A percentile compares a stretch with the other conserved stretches of the same genome.
phyloP scores from a whole-genome alignment of 2,888 invertebrate genomes.

The Neoascia interrupta region DNA sequence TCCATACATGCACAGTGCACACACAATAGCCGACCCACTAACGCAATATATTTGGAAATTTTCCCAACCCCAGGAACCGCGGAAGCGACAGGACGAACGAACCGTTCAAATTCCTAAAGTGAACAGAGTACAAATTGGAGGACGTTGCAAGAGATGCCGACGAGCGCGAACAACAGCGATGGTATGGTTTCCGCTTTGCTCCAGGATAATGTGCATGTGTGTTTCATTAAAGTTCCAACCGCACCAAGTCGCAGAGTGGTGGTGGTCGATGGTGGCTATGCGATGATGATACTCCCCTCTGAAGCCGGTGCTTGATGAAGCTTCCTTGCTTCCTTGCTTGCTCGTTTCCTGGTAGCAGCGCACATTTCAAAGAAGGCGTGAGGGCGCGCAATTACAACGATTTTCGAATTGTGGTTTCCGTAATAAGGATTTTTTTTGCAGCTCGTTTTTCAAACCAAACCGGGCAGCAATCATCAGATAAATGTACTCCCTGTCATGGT shows the following conservation, averaged over 20 bases:
- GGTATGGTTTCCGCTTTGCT: conserved; percentile 18
- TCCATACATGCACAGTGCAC: conserved; percentile 13
- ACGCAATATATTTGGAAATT: conserved; percentile 49
- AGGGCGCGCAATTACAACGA: conserved; percentile 50
- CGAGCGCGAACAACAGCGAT: no score
- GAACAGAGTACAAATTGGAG: conserved; percentile 5
- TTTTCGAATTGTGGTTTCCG: conserved; percentile 58
- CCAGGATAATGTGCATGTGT: conserved; percentile 46
- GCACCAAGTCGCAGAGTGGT: conserved; percentile 22
- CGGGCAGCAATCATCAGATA: conserved; percentile 41
- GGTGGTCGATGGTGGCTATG: neutral
- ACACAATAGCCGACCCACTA: conserved; percentile 13
- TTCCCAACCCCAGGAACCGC: conserved; percentile 48
- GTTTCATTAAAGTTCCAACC: conserved; percentile 51
- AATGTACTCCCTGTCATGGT: conserved; percentile 12
- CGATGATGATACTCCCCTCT: conserved; percentile 9
- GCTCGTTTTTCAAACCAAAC: conserved; percentile 18
- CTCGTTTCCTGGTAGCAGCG: neutral
- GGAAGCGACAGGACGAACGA: conserved; percentile 41
- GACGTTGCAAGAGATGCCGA: no score
- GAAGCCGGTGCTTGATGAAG: conserved; percentile 9
- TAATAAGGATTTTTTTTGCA: conserved; percentile 47
- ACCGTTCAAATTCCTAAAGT: conserved; percentile 31
- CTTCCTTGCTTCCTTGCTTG: conserved; percentile 15
- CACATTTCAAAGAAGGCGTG: neutral